Evolutionary conservation across 1,140 invertebrate species (phyloP), one percentile per base, ranked within the genome.

Genomic region (Drosophila pallidifrons): DNA sequence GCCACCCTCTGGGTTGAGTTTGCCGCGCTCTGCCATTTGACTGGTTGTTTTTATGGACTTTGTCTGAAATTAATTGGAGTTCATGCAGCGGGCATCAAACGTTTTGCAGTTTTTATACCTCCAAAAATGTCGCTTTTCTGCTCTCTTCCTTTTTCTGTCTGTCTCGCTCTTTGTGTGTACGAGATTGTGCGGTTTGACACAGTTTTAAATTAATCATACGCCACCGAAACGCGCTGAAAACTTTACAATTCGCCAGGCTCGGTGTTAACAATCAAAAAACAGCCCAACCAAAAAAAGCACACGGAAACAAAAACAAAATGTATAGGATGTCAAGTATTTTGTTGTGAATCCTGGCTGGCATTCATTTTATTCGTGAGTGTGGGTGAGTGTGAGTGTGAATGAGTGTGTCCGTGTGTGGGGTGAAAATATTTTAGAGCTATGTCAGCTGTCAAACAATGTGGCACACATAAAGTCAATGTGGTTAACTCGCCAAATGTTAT

Each of bases 161-260:
- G 1, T 30, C 8, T 4, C 41, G 43, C 5, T 51, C 45, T 49
- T 41, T 63, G 47, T 61, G 49, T 65, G 71, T 45, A 55, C 10
- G 60, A 49, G 65, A 75, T 60, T 82, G 68, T 80, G 83, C 51
- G 85, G 83, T 89, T 79, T 89, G 83, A 72, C 81, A 83, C 81
- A 86, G 81, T 89, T 89, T 90, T 89, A 89, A 89, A 89, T 89
- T 90, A 79, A 89, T 91, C 88, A 91, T 91, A 77, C 81, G 79
- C 86, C 82, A 81, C 61, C 71, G 75, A 63, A 59, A 46, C 66
- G 77, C 80, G 68, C 45, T 30, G 61, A 82, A 79, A 79, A 83
- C 79, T 88, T 80, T 88, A 66, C 83, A 88, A 73, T 79, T 68
- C 63, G 67, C 68, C 68, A 61, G 46, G 51, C 28, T 8, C 43